Evolutionary conservation across 2,113 vertebrate species (phyloP).

Genomic region (Mesembrinibis cayennensis): DNA sequence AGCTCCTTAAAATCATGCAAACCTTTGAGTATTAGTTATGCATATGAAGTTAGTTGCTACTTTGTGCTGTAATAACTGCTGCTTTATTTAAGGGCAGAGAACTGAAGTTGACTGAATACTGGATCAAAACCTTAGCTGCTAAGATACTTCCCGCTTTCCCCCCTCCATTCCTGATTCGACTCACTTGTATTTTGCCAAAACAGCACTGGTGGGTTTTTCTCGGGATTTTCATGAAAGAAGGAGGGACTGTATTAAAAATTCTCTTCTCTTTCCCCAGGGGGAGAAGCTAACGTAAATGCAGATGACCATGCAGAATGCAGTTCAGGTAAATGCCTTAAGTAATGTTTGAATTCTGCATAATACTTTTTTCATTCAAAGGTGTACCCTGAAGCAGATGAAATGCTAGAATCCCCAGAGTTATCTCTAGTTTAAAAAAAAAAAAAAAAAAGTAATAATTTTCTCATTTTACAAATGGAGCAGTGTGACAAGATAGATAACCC

Average conservation of each 20-base stretch:
- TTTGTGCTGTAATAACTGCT: neutral
- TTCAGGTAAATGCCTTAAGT: constrained; percentile 71
- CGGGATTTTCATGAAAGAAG: neutral
- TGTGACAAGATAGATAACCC: neutral
- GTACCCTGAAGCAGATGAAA: neutral
- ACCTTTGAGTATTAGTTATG: neutral
- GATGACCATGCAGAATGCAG: constrained; percentile 74
- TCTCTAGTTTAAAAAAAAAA: neutral
- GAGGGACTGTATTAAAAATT: neutral
- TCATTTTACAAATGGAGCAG: neutral
- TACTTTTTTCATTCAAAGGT: neutral
- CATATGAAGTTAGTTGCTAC: neutral
- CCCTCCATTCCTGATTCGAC: neutral
- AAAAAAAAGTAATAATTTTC: neutral
- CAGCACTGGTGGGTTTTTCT: neutral
- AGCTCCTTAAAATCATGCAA: neutral
- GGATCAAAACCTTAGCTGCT: neutral
- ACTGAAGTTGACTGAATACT: neutral
- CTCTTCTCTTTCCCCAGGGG: constrained; percentile 43
- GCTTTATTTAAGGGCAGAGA: neutral
- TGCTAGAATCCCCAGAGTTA: neutral
- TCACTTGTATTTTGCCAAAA: neutral
- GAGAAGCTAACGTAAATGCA: constrained; percentile 29
- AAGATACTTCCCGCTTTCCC: neutral
- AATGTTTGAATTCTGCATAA: neutral